Percentiles rank a stretch among this genome's conserved stretches.
Evolutionary conservation across 2,797 vertebrate species (phyloP).

Genomic region (Dicrostonyx torquatus): DNA sequence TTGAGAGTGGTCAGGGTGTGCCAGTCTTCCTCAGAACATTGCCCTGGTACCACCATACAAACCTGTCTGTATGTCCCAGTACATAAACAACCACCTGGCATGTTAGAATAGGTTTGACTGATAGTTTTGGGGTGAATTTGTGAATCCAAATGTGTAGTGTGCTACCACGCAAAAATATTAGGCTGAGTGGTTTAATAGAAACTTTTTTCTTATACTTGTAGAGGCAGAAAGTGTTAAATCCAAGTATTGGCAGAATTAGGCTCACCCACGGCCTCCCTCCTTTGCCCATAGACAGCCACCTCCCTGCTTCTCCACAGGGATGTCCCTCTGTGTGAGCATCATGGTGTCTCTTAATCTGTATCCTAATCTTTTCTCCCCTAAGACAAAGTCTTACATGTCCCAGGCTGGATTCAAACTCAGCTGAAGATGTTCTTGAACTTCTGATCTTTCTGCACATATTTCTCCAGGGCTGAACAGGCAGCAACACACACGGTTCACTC

Average conservation of each 20-base stretch:
- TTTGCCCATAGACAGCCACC: not conserved
- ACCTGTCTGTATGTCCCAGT: not conserved
- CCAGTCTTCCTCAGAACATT: not conserved
- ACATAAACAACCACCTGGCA: not conserved
- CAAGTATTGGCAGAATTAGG: too few relatives aligned
- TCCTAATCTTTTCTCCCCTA: not conserved
- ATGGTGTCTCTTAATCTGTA: not conserved
- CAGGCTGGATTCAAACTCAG: not conserved
- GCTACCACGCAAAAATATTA: not conserved
- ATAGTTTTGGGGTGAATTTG: not conserved
- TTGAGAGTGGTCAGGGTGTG: not conserved
- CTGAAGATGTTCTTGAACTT: not conserved
- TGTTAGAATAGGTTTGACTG: not conserved
- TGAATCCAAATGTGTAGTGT: not conserved
- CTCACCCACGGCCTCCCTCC: too few relatives aligned
- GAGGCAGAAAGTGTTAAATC: not conserved
- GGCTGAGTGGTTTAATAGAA: not conserved
- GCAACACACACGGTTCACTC: not conserved
- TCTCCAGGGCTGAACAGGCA: not conserved
- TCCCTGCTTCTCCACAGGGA: not conserved
- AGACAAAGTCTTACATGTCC: not conserved
- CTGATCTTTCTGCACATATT: not conserved
- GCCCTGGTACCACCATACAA: not conserved
- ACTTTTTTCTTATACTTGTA: not conserved
- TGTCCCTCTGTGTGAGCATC: rapidly evolving